Conservation (phyloP, 2,113 vertebrate genomes). For the Phoxinus phoxinus region DNA sequence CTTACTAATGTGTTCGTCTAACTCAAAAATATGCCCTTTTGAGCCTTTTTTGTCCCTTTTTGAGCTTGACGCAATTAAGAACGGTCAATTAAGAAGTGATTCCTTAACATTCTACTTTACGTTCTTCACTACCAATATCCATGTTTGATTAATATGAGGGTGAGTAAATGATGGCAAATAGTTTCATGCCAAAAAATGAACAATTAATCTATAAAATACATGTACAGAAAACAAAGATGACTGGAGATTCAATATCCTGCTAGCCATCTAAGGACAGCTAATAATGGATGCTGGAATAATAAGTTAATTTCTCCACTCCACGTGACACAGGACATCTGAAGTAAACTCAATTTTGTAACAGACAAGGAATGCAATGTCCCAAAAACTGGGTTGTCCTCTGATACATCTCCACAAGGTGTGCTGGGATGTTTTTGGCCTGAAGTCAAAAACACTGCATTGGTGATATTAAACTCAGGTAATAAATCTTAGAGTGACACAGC, state of each 20-base stretch:
- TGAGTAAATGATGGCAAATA: not conserved
- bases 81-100: not conserved
- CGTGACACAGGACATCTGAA: not conserved
- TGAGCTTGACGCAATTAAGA: not conserved
- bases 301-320: not conserved
- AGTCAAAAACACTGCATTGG: slow-evolving; percentile 21
- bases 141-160: not conserved
- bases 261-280: not conserved
- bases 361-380: not conserved
- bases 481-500: slow-evolving; percentile 14
- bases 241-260: not conserved
- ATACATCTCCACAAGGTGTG: not conserved
- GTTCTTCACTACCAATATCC: not conserved
- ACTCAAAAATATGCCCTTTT: not conserved
- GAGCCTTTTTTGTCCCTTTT: not conserved
- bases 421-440: slow-evolving; percentile 17
- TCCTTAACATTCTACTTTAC: not conserved
- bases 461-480: slow-evolving; percentile 26
- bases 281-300: not conserved
- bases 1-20: not conserved
- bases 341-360: not conserved
- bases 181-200: not conserved
- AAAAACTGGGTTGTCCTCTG: slow-evolving; percentile 4
- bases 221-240: not conserved
- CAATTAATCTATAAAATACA: not conserved